Evolutionary conservation across 1,140 invertebrate species (phyloP).

Genomic region (Neuroterus valhalla): DNA sequence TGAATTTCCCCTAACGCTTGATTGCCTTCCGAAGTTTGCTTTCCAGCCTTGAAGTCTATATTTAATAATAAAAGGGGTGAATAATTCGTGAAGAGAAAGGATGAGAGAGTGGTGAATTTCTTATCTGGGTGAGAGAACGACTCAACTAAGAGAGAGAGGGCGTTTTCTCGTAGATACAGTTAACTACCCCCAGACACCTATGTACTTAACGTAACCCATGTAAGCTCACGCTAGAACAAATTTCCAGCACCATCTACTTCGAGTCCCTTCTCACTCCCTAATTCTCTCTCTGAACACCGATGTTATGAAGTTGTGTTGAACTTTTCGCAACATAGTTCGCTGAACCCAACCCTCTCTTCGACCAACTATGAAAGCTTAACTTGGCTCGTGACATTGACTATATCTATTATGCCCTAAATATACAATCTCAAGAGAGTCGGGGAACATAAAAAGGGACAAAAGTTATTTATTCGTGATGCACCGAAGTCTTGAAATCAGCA

Average conservation of each 20-base stretch:
- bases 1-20: too few species aligned
- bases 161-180: conserved; percentile 63
- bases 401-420: not conserved
- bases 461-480: too few species aligned
- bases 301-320: conserved; percentile 74
- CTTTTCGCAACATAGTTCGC: conserved; percentile 72
- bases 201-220: conserved; percentile 75
- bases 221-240: conserved; percentile 76
- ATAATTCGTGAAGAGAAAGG: not conserved
- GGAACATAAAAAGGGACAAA: too few species aligned
- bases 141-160: conserved; percentile 60
- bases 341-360: conserved; percentile 58
- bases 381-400: conserved; percentile 53
- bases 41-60: not conserved
- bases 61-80: not conserved
- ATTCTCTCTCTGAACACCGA: conserved; percentile 56
- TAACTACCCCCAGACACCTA: conserved; percentile 71
- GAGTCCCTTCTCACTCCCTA: conserved; percentile 55
- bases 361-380: conserved; percentile 59
- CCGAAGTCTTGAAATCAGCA: too few species aligned
- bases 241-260: conserved; percentile 60
- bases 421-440: too few species aligned
- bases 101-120: conserved; percentile 52
- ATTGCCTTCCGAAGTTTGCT: too few species aligned
- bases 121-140: conserved; percentile 56